Conservation (phyloP, 2,113 vertebrate genomes). For the Melanostigma gelatinosum region DNA sequence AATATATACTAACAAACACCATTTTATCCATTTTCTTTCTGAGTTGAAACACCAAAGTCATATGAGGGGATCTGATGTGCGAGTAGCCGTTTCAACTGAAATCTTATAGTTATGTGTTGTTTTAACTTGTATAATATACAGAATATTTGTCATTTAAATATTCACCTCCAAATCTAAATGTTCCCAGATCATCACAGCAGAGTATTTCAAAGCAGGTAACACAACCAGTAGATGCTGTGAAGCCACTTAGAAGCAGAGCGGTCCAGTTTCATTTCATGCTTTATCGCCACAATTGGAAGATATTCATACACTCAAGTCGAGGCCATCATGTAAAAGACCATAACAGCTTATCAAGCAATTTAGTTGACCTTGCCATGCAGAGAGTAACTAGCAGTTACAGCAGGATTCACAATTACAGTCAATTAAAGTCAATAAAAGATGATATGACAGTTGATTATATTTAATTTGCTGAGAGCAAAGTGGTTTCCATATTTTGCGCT, state of each 20-base stretch:
- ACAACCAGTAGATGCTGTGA: constrained; percentile 10
- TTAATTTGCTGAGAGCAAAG: constrained; percentile 74
- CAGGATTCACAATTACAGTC: constrained; percentile 74
- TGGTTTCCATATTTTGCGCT: constrained; percentile 59
- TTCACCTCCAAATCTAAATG: constrained; percentile 35
- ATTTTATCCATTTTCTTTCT: not conserved
- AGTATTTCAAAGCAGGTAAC: constrained; percentile 20
- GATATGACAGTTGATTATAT: constrained; percentile 76
- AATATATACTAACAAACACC: not conserved
- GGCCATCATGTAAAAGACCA: constrained; percentile 72
- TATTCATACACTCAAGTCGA: constrained; percentile 60
- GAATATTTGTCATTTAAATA: constrained; percentile 30
- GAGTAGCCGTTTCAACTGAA: constrained; percentile 1
- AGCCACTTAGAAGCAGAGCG: constrained; percentile 31
- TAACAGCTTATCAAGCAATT: constrained; percentile 76
- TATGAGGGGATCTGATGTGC: not conserved
- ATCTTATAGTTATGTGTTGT: not conserved
- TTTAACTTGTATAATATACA: not conserved
- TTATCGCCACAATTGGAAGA: constrained; percentile 56
- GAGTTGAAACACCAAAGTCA: no score
- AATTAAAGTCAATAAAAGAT: constrained; percentile 80
- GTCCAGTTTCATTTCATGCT: constrained; percentile 61
- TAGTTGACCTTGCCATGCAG: constrained; percentile 73
- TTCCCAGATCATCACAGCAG: constrained; percentile 6
- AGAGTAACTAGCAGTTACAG: constrained; percentile 75